Evolutionary conservation across 2,888 invertebrate genomes (phyloP).

Genomic region (Protodeltote pygarga): DNA sequence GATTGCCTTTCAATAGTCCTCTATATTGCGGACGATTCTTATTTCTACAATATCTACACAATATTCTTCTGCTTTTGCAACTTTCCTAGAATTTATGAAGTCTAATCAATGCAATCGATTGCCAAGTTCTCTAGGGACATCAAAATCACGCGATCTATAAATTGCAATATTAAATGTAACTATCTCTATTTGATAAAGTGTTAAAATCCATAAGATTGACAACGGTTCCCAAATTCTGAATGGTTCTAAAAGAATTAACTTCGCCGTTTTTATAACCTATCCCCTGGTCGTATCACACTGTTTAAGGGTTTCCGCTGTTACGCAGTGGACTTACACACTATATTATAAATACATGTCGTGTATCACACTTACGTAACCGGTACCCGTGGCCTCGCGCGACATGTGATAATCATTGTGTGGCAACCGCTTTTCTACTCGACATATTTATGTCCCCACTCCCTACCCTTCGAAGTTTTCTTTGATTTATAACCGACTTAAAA

Average conservation of each 20-base stretch:
- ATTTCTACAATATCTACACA: no score
- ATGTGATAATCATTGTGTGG: slow-evolving; percentile 56
- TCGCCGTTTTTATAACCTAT: slow-evolving; percentile 9
- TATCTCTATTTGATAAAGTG: no score
- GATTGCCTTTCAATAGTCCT: slow-evolving; percentile 4
- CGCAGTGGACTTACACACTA: slow-evolving; percentile 32
- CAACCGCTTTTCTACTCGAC: slow-evolving; percentile 48
- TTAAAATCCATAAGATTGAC: no score
- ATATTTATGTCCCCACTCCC: slow-evolving; percentile 42
- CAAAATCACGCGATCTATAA: no score
- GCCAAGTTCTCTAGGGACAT: no score
- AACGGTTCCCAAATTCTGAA: no score
- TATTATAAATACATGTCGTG: slow-evolving; percentile 51
- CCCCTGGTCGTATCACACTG: slow-evolving; percentile 16
- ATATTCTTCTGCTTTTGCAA: no score
- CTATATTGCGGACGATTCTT: no score
- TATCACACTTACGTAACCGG: slow-evolving; percentile 63
- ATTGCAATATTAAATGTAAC: no score
- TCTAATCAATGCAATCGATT: no score
- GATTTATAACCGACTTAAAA: neutral
- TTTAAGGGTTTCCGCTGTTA: slow-evolving; percentile 47
- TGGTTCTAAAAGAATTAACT: no score
- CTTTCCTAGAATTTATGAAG: no score
- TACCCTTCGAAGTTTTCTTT: slow-evolving; percentile 21
- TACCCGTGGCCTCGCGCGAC: slow-evolving; percentile 59